Base-by-base conservation (phyloP, 2,888 invertebrate genomes). In the Macrophya alboannulata region DNA sequence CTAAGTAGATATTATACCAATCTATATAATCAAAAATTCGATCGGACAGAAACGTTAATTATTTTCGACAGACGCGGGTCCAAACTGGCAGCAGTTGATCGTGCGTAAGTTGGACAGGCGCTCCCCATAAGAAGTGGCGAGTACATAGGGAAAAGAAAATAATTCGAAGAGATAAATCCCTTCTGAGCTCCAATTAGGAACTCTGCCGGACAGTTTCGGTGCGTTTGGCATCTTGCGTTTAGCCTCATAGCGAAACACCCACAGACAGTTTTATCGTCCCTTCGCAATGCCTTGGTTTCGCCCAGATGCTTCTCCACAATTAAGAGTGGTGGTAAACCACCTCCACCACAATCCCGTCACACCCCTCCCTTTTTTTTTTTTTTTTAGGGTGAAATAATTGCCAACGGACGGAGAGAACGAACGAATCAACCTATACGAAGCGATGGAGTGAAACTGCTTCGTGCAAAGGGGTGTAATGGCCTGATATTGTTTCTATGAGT, bases 111-210 rank as follows among this genome's bases (percentile, higher is more conserved):
- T 74, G 12, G 72, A 45, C 43, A 25, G 72, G 0, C 21, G n/a
- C n/a, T n/a, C n/a, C 31, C 31, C 4, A 45, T 43, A 9, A 45
- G 45, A 45, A 45, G 45, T 45, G 72, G 10, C 12, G 72, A 74
- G 31, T 40, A 45, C 4, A 45, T 10, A 68, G 12, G 17, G 68
- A 68, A 37, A 83, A 71, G 83, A 71, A 83, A 83, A 68, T 83
- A 83, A 83, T 83, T 48, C 68, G 48, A 37, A 25, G 83, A 71
- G 83, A 71, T 83, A 83, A 83, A 83, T 83, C 83, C 71, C 71
- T 68, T 71, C 83, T 83, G 51, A 83, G 83, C 83, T 83, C 83
- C 83, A 83, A 83, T 83, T 83, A 83, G 68, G 83, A 83, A 81
- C 68, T 68, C 68, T 45, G 48, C 31, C 68, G 79, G 79, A 79